phyloP scores from a whole-genome alignment of 2,113 vertebrate species.

The Grantiella picta region DNA sequence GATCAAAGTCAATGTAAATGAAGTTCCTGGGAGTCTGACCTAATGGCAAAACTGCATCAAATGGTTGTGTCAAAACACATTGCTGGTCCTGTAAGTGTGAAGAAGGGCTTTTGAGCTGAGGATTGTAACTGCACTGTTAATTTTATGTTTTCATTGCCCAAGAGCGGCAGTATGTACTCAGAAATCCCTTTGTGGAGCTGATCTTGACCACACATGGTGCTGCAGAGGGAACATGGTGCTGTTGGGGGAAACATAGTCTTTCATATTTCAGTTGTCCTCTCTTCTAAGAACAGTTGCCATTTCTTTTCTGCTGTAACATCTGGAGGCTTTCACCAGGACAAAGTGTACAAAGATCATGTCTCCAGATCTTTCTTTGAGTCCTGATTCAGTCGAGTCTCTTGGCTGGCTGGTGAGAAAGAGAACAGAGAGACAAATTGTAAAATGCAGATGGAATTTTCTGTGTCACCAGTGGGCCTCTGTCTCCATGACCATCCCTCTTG shows the following conservation, averaged over 20 bases:
- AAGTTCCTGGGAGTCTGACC: neutral
- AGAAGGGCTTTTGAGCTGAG: neutral
- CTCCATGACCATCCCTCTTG: neutral
- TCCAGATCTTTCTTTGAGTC: neutral
- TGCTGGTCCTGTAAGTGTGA: neutral
- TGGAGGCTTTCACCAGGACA: neutral
- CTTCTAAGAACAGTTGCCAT: neutral
- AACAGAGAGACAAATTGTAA: neutral
- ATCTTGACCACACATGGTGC: neutral
- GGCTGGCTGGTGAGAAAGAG: neutral
- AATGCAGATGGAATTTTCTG: neutral
- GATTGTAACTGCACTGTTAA: neutral
- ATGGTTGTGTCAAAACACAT: neutral
- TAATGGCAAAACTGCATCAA: neutral
- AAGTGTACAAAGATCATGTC: neutral
- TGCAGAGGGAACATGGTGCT: accelerated
- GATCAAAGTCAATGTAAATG: neutral
- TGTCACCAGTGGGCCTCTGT: neutral
- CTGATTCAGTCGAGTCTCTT: neutral
- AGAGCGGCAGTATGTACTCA: neutral
- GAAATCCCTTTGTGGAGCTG: neutral
- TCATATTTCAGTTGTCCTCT: neutral
- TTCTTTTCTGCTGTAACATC: neutral
- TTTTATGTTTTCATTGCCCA: neutral
- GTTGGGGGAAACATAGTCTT: accelerated